A percentile compares a stretch with the other conserved stretches of the same genome.
Evolutionary conservation across 1,140 invertebrate genomes (phyloP).

Genomic region (Uloborus diversus): DNA sequence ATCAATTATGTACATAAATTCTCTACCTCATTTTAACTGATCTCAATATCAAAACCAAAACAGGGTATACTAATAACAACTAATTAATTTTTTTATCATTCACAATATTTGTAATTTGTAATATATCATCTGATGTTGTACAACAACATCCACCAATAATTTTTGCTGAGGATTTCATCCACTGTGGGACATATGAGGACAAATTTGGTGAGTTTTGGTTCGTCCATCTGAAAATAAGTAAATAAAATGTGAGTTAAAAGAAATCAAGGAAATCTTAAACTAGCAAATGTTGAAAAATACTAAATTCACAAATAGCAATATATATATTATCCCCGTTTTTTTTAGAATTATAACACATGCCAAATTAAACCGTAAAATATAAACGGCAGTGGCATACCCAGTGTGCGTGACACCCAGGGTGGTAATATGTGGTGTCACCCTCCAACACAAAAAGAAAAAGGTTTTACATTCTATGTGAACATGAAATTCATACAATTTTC

Average conservation of each 20-base stretch:
- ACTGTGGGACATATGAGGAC: slow-evolving; percentile 72
- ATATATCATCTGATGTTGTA: slow-evolving; percentile 74
- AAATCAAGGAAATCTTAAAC: neutral
- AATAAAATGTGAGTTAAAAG: slow-evolving; percentile 6
- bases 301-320: neutral
- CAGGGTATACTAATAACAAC: too few relatives aligned
- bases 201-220: slow-evolving; percentile 69
- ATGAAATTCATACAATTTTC: too few relatives aligned
- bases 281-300: neutral
- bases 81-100: neutral
- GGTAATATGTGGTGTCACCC: too few relatives aligned
- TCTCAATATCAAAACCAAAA: too few relatives aligned
- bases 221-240: slow-evolving; percentile 70
- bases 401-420: too few relatives aligned
- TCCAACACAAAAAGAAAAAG: too few relatives aligned
- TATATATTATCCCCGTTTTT: neutral
- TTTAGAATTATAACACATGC: neutral
- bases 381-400: too few relatives aligned
- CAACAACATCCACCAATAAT: slow-evolving; percentile 84
- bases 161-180: slow-evolving; percentile 75
- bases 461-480: too few relatives aligned
- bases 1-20: too few relatives aligned
- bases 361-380: neutral
- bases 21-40: too few relatives aligned
- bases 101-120: slow-evolving; percentile 62